Conservation (phyloP, 2,888 invertebrate species). For the Mimachlamys varia region DNA sequence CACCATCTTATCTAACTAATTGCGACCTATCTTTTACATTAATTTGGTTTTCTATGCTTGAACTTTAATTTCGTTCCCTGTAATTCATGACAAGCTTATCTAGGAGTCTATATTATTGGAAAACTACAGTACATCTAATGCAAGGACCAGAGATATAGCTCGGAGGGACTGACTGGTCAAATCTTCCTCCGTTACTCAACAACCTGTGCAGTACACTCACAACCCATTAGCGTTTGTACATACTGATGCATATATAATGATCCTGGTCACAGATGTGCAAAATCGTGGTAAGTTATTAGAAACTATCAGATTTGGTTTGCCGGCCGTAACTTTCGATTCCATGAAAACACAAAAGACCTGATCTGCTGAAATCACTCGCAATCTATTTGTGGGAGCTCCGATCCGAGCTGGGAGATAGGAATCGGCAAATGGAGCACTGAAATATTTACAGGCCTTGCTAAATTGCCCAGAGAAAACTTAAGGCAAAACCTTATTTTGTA, state of each 20-base stretch:
- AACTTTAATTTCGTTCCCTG: slow-evolving; percentile 10
- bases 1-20: slow-evolving; percentile 1
- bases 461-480: not conserved
- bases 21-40: slow-evolving; percentile 29
- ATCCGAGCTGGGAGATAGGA: not conserved
- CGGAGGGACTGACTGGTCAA: not conserved
- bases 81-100: slow-evolving; percentile 29
- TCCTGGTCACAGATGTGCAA: not conserved
- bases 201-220: not conserved
- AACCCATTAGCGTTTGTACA: not conserved
- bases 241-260: not conserved
- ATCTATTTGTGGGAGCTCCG: not conserved
- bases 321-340: not conserved
- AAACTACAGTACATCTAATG: slow-evolving; percentile 7
- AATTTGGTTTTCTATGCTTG: not conserved
- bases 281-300: not conserved
- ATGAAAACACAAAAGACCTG: not conserved
- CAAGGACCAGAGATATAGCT: not conserved
- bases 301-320: not conserved
- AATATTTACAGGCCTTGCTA: slow-evolving; percentile 5
- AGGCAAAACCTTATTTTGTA: not conserved
- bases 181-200: not conserved
- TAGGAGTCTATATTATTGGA: slow-evolving; percentile 1
- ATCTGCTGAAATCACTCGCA: not conserved
- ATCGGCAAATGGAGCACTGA: not conserved